Conservation (phyloP, 2,113 vertebrate genomes). For the Chroicocephalus ridibundus region DNA sequence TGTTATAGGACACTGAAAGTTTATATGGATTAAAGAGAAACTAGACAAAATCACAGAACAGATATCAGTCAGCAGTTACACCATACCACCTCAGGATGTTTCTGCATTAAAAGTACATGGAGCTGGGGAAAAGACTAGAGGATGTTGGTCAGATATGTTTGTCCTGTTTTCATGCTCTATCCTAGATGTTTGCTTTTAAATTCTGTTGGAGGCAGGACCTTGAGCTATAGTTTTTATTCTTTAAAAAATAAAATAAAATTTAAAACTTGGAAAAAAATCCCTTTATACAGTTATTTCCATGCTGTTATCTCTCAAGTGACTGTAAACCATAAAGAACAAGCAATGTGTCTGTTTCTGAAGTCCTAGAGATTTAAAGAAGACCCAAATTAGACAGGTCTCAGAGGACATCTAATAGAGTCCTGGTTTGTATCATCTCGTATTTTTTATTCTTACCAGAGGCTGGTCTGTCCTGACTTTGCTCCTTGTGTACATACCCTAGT, state of each 20-base stretch:
- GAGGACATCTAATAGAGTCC: neutral
- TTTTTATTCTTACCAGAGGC: neutral
- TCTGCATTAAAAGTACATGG: neutral
- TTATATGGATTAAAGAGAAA: neutral
- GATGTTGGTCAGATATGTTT: neutral
- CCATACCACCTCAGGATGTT: neutral
- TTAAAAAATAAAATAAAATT: neutral
- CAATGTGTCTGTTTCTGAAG: neutral
- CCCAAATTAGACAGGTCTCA: neutral
- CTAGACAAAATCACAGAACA: neutral
- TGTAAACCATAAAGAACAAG: neutral
- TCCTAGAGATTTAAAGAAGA: neutral
- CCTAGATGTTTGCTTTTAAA: neutral
- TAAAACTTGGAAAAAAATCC: rapidly evolving
- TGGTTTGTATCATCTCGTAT: neutral
- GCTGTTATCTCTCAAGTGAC: neutral
- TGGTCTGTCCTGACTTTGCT: neutral
- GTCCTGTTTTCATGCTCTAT: neutral
- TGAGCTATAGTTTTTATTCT: neutral
- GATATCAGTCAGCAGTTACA: neutral
- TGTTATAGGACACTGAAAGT: neutral
- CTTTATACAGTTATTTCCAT: neutral
- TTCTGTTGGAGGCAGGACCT: neutral
- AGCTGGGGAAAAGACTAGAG: neutral
- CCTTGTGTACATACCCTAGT: neutral